A percentile compares a stretch with the other conserved stretches of the same genome.
Evolutionary conservation across 1,140 invertebrate genomes (phyloP).

Genomic region (Magallana gigas): DNA sequence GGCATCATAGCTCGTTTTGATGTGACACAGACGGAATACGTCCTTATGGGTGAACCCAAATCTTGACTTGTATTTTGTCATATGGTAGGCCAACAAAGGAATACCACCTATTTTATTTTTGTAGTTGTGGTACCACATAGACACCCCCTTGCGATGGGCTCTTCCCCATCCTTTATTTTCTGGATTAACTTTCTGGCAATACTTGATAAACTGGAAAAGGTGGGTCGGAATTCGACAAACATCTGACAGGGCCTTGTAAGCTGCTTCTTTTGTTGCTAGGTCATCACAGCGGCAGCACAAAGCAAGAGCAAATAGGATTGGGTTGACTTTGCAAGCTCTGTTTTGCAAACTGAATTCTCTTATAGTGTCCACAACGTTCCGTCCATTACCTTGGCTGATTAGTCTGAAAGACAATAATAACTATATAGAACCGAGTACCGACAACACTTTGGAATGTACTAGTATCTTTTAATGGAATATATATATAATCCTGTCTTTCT

Average conservation of each 20-base stretch:
- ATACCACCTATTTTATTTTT: conserved; percentile 79
- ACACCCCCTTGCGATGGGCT: conserved; percentile 83
- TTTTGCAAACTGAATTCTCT: conserved; percentile 71
- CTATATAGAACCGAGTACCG: background rate
- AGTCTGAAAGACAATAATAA: conserved; percentile 59
- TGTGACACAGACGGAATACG: conserved; percentile 84
- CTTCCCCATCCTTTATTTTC: conserved; percentile 81
- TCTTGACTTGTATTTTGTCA: conserved; percentile 83
- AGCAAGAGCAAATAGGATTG: conserved; percentile 76
- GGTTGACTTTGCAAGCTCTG: conserved; percentile 74
- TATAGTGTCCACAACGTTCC: conserved; percentile 73
- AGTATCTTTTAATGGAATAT: too few relatives aligned
- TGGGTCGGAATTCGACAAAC: conserved; percentile 79
- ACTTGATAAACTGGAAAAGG: conserved; percentile 77
- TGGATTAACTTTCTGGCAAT: conserved; percentile 59
- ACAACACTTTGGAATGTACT: background rate
- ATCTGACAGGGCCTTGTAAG: conserved; percentile 64
- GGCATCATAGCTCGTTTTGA: conserved; percentile 75
- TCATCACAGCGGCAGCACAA: conserved; percentile 70
- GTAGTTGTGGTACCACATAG: conserved; percentile 81
- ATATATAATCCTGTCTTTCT: too few relatives aligned
- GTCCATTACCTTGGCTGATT: conserved; percentile 71
- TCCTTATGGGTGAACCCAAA: conserved; percentile 86
- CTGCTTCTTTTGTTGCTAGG: conserved; percentile 63
- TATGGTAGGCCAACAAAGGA: conserved; percentile 82